A percentile compares a stretch with the other conserved stretches of the same genome.
Evolutionary conservation across 2,888 invertebrate genomes (phyloP).

Genomic region (Lithophane ornitopus): DNA sequence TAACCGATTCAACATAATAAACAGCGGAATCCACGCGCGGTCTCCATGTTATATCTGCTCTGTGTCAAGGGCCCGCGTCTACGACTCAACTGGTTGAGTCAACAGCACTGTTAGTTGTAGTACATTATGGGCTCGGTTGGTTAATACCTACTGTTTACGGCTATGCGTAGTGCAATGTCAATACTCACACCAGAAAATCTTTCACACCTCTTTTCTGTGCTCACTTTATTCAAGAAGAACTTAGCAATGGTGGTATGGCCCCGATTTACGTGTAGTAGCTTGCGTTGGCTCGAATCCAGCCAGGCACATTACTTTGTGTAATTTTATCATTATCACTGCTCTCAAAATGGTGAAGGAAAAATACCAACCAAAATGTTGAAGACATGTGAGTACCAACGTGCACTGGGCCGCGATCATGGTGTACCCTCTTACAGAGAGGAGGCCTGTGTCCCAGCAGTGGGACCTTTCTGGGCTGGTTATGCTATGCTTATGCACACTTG

Average conservation of each 20-base stretch:
- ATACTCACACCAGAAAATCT: constrained; percentile 4
- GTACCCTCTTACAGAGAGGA: neutral
- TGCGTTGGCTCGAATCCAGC: no score
- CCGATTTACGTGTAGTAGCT: neutral
- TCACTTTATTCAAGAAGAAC: neutral
- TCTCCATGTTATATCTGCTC: constrained; percentile 20
- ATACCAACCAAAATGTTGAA: no score
- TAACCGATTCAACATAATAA: neutral
- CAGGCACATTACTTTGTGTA: neutral
- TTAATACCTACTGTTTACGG: constrained; percentile 8
- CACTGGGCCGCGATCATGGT: neutral
- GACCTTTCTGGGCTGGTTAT: neutral
- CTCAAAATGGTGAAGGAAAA: neutral
- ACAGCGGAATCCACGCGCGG: neutral
- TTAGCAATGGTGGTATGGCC: neutral
- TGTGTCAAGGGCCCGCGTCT: neutral
- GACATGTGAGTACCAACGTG: no score
- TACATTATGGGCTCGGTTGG: constrained; percentile 14
- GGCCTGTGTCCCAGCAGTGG: neutral
- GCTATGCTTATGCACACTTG: neutral
- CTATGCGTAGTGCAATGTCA: constrained; percentile 2
- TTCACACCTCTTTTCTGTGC: constrained; percentile 6
- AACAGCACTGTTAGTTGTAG: constrained; percentile 24
- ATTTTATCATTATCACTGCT: neutral
- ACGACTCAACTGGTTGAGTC: constrained; percentile 4